Conservation (phyloP, 2,888 invertebrate species). For the Cerastis leucographa region DNA sequence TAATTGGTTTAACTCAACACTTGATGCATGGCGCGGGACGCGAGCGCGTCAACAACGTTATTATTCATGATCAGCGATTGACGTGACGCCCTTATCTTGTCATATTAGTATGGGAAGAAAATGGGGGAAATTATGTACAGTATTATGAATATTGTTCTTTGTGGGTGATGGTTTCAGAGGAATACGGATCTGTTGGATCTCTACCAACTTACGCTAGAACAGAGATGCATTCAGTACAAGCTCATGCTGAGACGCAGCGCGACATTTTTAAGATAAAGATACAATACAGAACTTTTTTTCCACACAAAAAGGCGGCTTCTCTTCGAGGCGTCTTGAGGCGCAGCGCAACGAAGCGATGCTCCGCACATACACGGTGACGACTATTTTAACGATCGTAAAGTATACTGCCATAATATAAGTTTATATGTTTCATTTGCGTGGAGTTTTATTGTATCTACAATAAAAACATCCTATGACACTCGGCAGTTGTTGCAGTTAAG, state of each 20-base stretch:
- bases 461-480: neutral
- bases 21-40: slow-evolving; percentile 14
- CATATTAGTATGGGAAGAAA: neutral
- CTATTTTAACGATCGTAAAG: too few relatives aligned
- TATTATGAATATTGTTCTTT: too few relatives aligned
- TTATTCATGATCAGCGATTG: slow-evolving; percentile 36
- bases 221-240: neutral
- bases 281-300: neutral
- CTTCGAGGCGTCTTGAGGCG: neutral
- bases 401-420: neutral
- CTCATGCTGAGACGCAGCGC: neutral
- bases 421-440: neutral
- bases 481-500: neutral
- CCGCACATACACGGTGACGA: neutral
- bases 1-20: slow-evolving; percentile 39
- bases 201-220: neutral
- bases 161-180: too few relatives aligned
- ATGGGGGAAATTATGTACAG: too few relatives aligned
- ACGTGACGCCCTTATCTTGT: neutral
- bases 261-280: neutral
- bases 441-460: neutral
- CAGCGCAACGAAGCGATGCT: neutral
- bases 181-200: neutral
- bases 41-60: slow-evolving; percentile 38
- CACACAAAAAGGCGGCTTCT: neutral